These are phyloP conservation scores for Perdita meconis DNA, from an alignment of 2,888 invertebrate species.

Conservation along the genomic window DNA sequence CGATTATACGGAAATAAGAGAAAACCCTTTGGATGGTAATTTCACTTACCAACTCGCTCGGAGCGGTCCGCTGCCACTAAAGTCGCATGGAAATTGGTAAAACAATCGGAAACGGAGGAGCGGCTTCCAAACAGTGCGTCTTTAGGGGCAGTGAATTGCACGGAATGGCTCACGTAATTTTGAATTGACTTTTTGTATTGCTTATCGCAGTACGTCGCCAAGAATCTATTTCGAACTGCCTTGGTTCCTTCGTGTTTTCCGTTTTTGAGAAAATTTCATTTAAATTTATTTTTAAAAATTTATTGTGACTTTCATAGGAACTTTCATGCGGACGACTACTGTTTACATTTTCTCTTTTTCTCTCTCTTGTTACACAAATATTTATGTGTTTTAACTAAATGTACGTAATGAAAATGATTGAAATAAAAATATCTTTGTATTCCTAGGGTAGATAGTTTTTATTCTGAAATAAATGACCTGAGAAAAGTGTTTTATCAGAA, in stretches of 20 bases:
- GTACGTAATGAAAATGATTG: no score
- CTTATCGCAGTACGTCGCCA: not conserved
- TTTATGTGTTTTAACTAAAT: no score
- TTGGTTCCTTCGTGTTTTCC: not conserved
- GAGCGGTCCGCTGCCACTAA: conserved; percentile 18
- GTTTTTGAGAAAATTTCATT: not conserved
- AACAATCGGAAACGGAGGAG: conserved; percentile 29
- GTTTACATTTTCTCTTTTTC: no score
- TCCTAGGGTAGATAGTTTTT: no score
- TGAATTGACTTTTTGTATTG: conserved; percentile 30
- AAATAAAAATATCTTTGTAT: no score
- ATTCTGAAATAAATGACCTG: no score
- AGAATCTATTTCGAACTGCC: not conserved
- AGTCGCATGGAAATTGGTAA: conserved; percentile 46
- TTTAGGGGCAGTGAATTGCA: not conserved
- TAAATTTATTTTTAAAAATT: no score
- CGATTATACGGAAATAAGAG: conserved; percentile 8
- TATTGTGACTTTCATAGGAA: no score
- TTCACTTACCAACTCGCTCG: conserved; percentile 32
- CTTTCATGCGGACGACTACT: no score
- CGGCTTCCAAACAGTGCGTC: conserved; percentile 36
- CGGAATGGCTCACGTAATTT: conserved; percentile 19
- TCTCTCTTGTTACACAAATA: no score
- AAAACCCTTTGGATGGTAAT: conserved; percentile 27
- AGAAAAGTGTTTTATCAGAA: not conserved